Percentiles rank a stretch among this genome's conserved stretches.
These are phyloP conservation scores for Aphaenogaster rudis DNA, from an alignment of 1,140 invertebrate species.

Conservation along the genomic window DNA sequence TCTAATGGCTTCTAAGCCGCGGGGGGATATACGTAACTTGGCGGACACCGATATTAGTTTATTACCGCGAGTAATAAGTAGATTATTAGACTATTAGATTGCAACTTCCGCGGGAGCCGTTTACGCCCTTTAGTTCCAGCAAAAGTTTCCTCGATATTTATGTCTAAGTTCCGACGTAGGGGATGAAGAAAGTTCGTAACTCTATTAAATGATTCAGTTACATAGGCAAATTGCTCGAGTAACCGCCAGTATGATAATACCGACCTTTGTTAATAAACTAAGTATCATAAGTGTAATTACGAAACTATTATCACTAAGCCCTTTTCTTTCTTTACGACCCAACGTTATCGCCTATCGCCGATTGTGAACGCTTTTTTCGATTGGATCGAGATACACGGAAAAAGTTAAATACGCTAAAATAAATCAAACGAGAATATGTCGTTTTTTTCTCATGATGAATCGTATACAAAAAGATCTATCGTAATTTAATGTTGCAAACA, in stretches of 20 bases:
- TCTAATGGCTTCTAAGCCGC: conserved; percentile 55
- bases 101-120: conserved; percentile 50
- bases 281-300: conserved; percentile 53
- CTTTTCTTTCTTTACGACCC: conserved; percentile 24
- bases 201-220: conserved; percentile 64
- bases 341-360: neutral
- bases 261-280: conserved; percentile 60
- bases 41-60: conserved; percentile 62
- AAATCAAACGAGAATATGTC: conserved; percentile 9
- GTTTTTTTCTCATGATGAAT: neutral
- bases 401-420: neutral
- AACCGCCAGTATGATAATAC: conserved; percentile 56
- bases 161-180: conserved; percentile 53
- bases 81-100: conserved; percentile 66
- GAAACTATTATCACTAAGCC: conserved; percentile 32
- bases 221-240: conserved; percentile 59
- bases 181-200: conserved; percentile 64
- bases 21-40: conserved; percentile 51
- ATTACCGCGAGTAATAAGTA: conserved; percentile 64
- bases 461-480: neutral
- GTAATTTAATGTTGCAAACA: conserved; percentile 32
- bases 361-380: neutral
- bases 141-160: conserved; percentile 64
- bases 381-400: neutral
- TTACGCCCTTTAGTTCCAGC: conserved; percentile 46